Percentiles rank a stretch among this genome's conserved stretches.
These are phyloP conservation scores for Venturia canescens DNA, from an alignment of 1,140 invertebrate species.

Conservation along the genomic window DNA sequence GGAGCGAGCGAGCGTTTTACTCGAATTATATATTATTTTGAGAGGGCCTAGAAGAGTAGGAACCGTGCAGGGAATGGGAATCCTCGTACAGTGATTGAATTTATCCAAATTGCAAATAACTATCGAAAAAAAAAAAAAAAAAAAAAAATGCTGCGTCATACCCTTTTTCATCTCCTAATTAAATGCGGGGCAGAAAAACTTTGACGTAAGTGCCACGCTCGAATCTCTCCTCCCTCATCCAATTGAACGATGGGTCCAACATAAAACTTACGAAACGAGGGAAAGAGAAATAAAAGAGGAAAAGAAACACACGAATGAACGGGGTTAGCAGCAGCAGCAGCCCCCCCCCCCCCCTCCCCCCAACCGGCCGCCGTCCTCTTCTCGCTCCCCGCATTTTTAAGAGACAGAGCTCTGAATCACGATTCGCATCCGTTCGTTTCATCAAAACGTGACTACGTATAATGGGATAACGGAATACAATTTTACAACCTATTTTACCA, in stretches of 20 bases:
- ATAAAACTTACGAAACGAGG: neutral
- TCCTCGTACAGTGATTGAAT: too few relatives aligned
- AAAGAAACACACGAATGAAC: neutral
- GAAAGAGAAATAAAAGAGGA: neutral
- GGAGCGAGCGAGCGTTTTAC: neutral
- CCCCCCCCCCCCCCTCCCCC: neutral
- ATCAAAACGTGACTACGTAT: conserved; percentile 54
- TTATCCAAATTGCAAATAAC: too few relatives aligned
- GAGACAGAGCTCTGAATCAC: conserved; percentile 38
- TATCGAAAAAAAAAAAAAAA: too few relatives aligned
- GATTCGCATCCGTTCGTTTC: conserved; percentile 52
- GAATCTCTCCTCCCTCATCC: conserved; percentile 4
- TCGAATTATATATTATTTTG: neutral
- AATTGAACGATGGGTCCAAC: neutral
- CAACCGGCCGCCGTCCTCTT: neutral
- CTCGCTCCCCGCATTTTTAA: conserved; percentile 7
- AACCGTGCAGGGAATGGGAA: neutral
- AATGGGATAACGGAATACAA: conserved; percentile 51
- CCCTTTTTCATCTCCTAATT: too few relatives aligned
- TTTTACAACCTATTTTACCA: conserved; percentile 48
- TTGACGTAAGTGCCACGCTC: neutral
- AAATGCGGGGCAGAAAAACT: neutral
- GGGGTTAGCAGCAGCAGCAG: neutral
- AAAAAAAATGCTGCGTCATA: too few relatives aligned
- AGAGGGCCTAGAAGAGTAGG: neutral